A percentile compares a stretch with the other conserved stretches of the same genome.
Evolutionary conservation across 1,140 invertebrate species (phyloP).

Genomic region (Anoplophora glabripennis): DNA sequence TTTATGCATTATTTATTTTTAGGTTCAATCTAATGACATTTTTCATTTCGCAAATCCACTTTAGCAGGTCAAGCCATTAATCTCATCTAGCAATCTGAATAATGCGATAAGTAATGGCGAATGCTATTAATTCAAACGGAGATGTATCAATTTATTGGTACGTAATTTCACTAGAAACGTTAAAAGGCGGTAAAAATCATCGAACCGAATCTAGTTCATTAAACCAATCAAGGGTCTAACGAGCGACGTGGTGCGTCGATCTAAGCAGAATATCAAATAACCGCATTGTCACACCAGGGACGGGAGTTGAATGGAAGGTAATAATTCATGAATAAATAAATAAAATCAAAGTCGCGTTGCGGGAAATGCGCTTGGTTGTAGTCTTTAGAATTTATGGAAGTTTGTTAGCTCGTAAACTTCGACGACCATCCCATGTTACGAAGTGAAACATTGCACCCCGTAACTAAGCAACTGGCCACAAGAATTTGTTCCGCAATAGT

Average conservation of each 20-base stretch:
- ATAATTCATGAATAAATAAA: slow-evolving; percentile 40
- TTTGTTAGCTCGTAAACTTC: slow-evolving; percentile 36
- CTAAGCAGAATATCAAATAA: slow-evolving; percentile 26
- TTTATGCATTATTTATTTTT: slow-evolving; percentile 22
- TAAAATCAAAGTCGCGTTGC: slow-evolving; percentile 32
- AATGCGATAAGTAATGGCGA: no score
- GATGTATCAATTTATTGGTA: no score
- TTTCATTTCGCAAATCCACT: no score
- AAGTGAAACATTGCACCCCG: slow-evolving; percentile 38
- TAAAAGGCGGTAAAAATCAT: not conserved
- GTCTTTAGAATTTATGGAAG: slow-evolving; percentile 33
- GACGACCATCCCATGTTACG: slow-evolving; percentile 36
- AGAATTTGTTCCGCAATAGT: slow-evolving; percentile 28
- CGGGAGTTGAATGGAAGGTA: slow-evolving; percentile 25
- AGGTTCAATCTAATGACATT: slow-evolving; percentile 2
- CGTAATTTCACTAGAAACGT: no score
- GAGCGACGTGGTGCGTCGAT: slow-evolving; percentile 18
- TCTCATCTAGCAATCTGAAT: no score
- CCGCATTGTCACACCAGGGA: slow-evolving; percentile 30
- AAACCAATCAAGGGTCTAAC: slow-evolving; percentile 30
- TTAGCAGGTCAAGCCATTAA: no score
- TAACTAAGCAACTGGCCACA: slow-evolving; percentile 30
- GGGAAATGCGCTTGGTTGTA: slow-evolving; percentile 26
- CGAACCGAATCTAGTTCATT: slow-evolving; percentile 14
- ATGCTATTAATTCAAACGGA: no score